Percentiles rank a stretch among this genome's conserved stretches.
Evolutionary conservation across 2,888 invertebrate species (phyloP).

Genomic region (Stictocephala bisonia): DNA sequence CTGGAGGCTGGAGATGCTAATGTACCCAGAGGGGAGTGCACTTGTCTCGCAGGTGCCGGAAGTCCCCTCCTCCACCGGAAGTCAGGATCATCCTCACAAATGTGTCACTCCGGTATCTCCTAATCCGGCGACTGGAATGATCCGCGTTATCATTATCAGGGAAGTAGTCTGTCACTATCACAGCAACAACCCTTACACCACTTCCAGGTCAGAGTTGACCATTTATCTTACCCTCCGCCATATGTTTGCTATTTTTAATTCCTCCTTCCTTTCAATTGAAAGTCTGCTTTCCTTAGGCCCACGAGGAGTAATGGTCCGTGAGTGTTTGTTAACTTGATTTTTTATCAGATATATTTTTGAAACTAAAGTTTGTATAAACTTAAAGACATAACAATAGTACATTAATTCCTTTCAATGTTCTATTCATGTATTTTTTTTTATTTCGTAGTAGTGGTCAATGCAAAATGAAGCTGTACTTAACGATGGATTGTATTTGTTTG

Average conservation of each 20-base stretch:
- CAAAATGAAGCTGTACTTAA: no score
- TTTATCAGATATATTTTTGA: no score
- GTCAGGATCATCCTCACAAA: conserved; percentile 24
- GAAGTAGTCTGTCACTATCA: no score
- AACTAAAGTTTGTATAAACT: no score
- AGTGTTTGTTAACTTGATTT: no score
- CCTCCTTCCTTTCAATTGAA: not conserved
- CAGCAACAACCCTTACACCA: not conserved
- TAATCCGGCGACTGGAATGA: not conserved
- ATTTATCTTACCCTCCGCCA: not conserved
- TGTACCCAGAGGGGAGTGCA: not conserved
- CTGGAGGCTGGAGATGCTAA: not conserved
- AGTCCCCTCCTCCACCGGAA: not conserved
- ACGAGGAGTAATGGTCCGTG: no score
- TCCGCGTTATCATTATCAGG: not conserved
- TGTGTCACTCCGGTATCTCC: conserved; percentile 41
- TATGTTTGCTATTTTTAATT: not conserved
- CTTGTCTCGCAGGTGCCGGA: conserved; percentile 30
- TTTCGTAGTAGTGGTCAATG: no score
- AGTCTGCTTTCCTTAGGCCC: no score
- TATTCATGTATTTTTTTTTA: no score
- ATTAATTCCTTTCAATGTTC: no score
- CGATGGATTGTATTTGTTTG: no score
- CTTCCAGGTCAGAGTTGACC: conserved; percentile 34
- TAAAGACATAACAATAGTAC: no score